Conservation (phyloP, 2,888 invertebrate genomes). For the Lycocerus yunnanus region DNA sequence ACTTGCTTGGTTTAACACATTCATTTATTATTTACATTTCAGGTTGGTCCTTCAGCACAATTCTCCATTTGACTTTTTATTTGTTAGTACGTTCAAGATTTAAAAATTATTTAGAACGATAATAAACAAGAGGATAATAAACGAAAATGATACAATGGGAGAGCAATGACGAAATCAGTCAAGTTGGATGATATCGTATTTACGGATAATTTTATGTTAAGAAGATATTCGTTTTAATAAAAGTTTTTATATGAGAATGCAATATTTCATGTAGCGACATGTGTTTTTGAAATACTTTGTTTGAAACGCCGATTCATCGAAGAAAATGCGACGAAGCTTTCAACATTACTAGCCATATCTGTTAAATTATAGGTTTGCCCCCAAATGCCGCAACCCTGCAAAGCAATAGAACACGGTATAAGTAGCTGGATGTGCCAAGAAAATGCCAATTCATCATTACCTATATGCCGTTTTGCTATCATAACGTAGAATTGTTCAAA, state of each 20-base stretch:
- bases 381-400: slow-evolving; percentile 27
- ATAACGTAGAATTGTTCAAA: neutral
- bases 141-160: too few species aligned
- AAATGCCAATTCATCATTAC: slow-evolving; percentile 31
- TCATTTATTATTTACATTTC: too few species aligned
- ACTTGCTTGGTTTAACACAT: too few species aligned
- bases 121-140: too few species aligned
- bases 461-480: neutral
- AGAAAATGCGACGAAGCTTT: slow-evolving; percentile 36
- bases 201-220: slow-evolving; percentile 8
- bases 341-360: slow-evolving; percentile 30
- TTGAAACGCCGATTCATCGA: slow-evolving; percentile 34
- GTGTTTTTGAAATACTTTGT: slow-evolving; percentile 25
- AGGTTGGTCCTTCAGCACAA: too few species aligned
- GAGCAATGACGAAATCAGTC: neutral
- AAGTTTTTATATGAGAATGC: slow-evolving; percentile 23
- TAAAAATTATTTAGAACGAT: too few species aligned
- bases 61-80: too few species aligned
- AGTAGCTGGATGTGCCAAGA: slow-evolving; percentile 26
- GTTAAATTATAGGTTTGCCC: slow-evolving; percentile 32
- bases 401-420: slow-evolving; percentile 19
- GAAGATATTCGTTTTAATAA: slow-evolving; percentile 23
- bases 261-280: slow-evolving; percentile 27
- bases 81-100: too few species aligned
- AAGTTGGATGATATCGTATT: neutral